Evolutionary conservation across 2,797 vertebrate species (phyloP), one percentile per base, ranked within the genome.

Genomic region (Malacoctenus gilli): DNA sequence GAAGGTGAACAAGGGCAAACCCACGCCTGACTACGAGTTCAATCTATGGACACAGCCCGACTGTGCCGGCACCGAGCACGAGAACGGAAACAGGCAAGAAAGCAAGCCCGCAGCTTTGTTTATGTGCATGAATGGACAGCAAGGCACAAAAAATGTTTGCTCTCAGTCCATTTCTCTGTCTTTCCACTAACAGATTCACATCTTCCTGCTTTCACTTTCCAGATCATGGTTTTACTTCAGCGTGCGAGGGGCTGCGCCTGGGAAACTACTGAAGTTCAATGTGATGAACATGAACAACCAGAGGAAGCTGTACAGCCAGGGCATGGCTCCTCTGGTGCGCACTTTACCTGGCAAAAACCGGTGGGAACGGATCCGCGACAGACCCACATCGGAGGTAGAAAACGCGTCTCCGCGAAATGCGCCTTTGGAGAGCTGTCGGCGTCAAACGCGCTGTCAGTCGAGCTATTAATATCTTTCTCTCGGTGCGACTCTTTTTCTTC

Each of bases 141-240:
- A 28, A 28, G n/a, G n/a, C n/a, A n/a, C n/a, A n/a, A n/a, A n/a
- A n/a, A n/a, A n/a, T n/a, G n/a, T n/a, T n/a, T n/a, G n/a, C n/a
- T n/a, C n/a, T n/a, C n/a, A n/a, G n/a, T n/a, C n/a, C n/a, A n/a
- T n/a, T n/a, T n/a, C n/a, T n/a, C n/a, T n/a, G n/a, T n/a, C n/a
- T n/a, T n/a, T n/a, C n/a, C n/a, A n/a, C n/a, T n/a, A n/a, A n/a
- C n/a, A n/a, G n/a, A n/a, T n/a, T n/a, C n/a, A n/a, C n/a, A n/a
- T n/a, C n/a, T n/a, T 9, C 25, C 1, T 2, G 25, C 25, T 28
- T 58, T 54, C 68, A 11, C 35, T 22, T 56, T 64, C 8, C 85
- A 99, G 96, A 72, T 97, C 97, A 0, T 98, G 97, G 97, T 99
- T 98, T 87, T 95, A 95, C 92, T 98, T 99, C 87, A 97, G 95